Percentiles rank a stretch among this genome's conserved stretches.
phyloP scores from a whole-genome alignment of 2,113 vertebrate species.

The Dolichallabes microphthalmus region DNA sequence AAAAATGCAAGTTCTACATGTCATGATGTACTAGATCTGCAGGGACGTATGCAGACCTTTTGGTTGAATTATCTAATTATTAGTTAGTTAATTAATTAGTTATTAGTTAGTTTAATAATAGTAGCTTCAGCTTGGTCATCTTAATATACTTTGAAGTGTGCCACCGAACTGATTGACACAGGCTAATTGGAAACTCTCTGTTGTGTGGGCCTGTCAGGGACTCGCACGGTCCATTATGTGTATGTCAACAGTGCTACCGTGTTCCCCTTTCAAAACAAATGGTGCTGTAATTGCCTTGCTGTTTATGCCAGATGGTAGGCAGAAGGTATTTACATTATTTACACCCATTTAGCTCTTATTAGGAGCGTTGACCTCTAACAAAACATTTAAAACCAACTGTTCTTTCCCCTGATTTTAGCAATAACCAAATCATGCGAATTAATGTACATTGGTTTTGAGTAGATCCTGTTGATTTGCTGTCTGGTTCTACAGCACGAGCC shows the following conservation, averaged over 20 bases:
- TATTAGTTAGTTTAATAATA: too few species aligned
- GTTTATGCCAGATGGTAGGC: neutral
- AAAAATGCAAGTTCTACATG: neutral
- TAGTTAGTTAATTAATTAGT: too few species aligned
- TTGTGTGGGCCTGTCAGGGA: neutral
- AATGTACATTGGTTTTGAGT: neutral
- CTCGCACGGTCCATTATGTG: slow-evolving; percentile 3
- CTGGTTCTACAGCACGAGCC: neutral
- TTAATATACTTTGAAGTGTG: neutral
- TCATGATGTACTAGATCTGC: neutral
- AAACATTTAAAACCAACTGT: neutral
- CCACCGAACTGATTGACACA: slow-evolving; percentile 14
- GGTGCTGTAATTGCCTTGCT: neutral
- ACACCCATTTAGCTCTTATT: neutral
- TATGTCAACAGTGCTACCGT: slow-evolving; percentile 8
- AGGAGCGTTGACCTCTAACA: neutral
- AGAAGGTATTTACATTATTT: neutral
- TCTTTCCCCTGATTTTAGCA: neutral
- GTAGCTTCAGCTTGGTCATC: neutral
- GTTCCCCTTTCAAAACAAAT: slow-evolving; percentile 1
- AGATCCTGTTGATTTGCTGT: neutral
- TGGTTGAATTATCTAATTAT: neutral
- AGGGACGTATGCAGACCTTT: neutral
- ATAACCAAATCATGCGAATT: neutral
- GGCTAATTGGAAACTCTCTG: slow-evolving; percentile 23